Evolutionary conservation across 2,888 invertebrate genomes (phyloP), one percentile per base, ranked within the genome.

Genomic region (Cerastis leucographa): DNA sequence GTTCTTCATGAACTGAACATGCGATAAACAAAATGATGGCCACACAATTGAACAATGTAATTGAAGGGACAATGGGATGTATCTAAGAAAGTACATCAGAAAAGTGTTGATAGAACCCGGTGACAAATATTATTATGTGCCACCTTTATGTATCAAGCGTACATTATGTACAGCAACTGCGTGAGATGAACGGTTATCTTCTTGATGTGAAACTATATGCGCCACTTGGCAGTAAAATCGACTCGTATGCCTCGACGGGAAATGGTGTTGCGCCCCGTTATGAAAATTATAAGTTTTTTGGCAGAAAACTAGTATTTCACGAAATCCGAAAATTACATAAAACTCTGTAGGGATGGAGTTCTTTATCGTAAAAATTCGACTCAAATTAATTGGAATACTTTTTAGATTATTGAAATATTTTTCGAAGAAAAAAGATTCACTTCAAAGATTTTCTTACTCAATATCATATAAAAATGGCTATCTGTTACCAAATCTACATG

Each of bases 401-500:
- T 59, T 29, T n/a, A n/a, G n/a, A n/a, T n/a, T n/a, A n/a, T n/a
- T n/a, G n/a, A n/a, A n/a, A n/a, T n/a, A n/a, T n/a, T n/a, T n/a
- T n/a, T n/a, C n/a, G n/a, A n/a, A n/a, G n/a, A n/a, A n/a, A n/a
- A n/a, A n/a, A n/a, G n/a, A n/a, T n/a, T n/a, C n/a, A n/a, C n/a
- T n/a, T n/a, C n/a, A n/a, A 46, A 35, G 5, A 46, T 49, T 49
- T 7, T 42, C 74, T 74, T 74, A 40, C 74, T 29, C 22, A 74
- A 74, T 11, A 42, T 25, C 22, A 35, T 12, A 59, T 29, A 19
- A 44, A 11, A 25, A 65, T 62, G 14, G 6, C 17, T 65, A 44
- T 65, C 29, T 44, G 19, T 71, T 44, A n/a, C 22, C 68, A 69
- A 59, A 68, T 22, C 44, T 22, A 71, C 71, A 83, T 75, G 81